These are phyloP conservation scores for Eulemur albifrons DNA, from an alignment of 2,797 vertebrate genomes.

Conservation along the genomic window DNA sequence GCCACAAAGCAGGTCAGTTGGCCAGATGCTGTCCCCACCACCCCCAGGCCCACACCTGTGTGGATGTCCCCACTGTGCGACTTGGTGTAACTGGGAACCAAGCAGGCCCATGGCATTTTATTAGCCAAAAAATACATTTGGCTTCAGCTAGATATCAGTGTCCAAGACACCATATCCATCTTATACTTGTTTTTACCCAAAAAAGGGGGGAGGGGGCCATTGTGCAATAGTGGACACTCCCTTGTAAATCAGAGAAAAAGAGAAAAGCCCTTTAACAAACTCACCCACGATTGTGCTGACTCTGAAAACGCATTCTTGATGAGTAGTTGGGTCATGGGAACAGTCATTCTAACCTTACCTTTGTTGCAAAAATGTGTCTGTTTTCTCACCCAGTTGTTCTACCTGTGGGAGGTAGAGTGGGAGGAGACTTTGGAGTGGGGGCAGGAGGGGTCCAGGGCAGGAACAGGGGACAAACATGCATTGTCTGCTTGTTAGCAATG, in stretches of 20 bases:
- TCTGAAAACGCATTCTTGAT: neutral
- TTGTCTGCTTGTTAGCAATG: neutral
- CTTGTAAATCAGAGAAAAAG: neutral
- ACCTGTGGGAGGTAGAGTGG: neutral
- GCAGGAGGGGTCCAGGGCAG: fast-evolving
- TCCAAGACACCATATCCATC: neutral
- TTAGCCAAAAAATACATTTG: neutral
- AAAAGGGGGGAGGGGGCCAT: too few relatives aligned
- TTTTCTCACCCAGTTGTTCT: neutral
- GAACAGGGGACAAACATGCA: neutral
- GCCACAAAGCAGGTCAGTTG: neutral
- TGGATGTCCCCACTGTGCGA: neutral
- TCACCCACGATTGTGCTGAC: neutral
- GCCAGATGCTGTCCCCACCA: neutral
- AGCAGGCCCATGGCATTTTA: neutral
- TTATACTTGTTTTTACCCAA: neutral
- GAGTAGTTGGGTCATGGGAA: neutral
- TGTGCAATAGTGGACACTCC: neutral
- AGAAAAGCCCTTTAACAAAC: neutral
- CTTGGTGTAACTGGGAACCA: neutral
- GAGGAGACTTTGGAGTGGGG: neutral
- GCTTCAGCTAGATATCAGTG: neutral
- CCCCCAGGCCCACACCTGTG: neutral
- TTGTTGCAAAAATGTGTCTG: neutral
- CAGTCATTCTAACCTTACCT: neutral